Base-by-base conservation (phyloP, 2,888 invertebrate species). In the Hecatera dysodea region DNA sequence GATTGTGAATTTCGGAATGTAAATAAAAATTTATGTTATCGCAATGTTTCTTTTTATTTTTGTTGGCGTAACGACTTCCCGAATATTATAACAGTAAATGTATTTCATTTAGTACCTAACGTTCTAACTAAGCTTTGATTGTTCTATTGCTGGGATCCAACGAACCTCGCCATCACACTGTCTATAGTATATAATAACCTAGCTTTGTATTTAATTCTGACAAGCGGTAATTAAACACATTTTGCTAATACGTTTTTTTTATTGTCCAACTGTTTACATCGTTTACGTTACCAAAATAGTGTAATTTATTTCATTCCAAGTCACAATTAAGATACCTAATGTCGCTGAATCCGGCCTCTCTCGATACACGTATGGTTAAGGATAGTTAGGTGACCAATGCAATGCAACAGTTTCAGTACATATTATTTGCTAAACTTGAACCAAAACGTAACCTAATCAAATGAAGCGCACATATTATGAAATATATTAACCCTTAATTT, bases 1-100 rank as follows among this genome's bases (percentile, higher is more conserved):
- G 90, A 94, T 92, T 95, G 94, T 95, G 93, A 94, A 93, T 94
- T 95, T 94, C 91, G 93, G 93, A 91, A 93, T 95, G 95, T 95
- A 95, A 95, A 95, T 95, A 95, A 95, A 95, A 94, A 94, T 93
- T 93, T 95, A 95, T 95, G 95, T 95, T 95, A 95, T 93, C 91
- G 92, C 94, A 92, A 84, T 78, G 71, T 75, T 88, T 87, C 78
- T 90, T 88, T 91, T 89, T 88, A 86, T 91, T 90, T 86, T 88
- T 75, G 67, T 67, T 76, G 42, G 24, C 67, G 77, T 69, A 62
- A 75, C 42, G 57, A 75, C 52, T 76, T 52, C 70, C 84, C 67
- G 63, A 57, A 67, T 74, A 46, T 80, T 64, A 67, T 72, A 72
- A 63, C 59, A 74, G 72, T 77, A 73, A 74, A 67, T 79, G 70